phyloP scores from a whole-genome alignment of 2,888 invertebrate genomes.

The Drosophila neonasuta region DNA sequence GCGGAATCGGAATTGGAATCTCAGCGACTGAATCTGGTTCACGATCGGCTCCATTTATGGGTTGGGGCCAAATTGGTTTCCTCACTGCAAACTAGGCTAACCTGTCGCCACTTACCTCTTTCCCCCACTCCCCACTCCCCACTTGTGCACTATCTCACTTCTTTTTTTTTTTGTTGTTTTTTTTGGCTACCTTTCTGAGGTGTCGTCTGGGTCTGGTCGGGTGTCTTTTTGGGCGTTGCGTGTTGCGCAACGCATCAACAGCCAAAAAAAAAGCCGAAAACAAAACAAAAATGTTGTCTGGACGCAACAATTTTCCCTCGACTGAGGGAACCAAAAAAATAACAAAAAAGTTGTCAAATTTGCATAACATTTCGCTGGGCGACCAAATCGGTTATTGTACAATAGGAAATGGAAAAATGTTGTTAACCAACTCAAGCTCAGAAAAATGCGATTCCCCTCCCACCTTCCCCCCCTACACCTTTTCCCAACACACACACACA shows the following conservation, averaged over 20 bases:
- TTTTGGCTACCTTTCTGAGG: constrained; percentile 27
- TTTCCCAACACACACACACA: too few relatives aligned
- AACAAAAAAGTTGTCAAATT: constrained; percentile 51
- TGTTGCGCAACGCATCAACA: constrained; percentile 48
- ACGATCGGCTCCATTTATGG: constrained; percentile 48
- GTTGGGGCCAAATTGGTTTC: constrained; percentile 48
- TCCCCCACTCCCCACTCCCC: neutral
- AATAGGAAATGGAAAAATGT: constrained; percentile 53
- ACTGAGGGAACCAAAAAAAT: constrained; percentile 1
- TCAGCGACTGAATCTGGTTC: constrained; percentile 40
- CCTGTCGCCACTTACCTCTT: constrained; percentile 33
- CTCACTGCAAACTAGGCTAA: constrained; percentile 53
- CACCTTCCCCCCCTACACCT: neutral
- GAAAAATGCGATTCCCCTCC: constrained; percentile 4
- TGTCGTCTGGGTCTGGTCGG: constrained; percentile 6
- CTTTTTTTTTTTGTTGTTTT: neutral
- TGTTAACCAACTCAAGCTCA: constrained; percentile 11
- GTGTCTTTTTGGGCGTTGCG: constrained; percentile 44
- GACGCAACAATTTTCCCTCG: constrained; percentile 52
- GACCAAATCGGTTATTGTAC: constrained; percentile 46
- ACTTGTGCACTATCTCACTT: neutral
- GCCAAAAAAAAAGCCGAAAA: neutral
- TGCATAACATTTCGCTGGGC: constrained; percentile 51
- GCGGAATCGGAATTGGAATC: constrained; percentile 49
- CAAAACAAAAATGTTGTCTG: constrained; percentile 32